Percentiles rank a stretch among this genome's conserved stretches.
Evolutionary conservation across 2,888 invertebrate species (phyloP).

Genomic region (Coecobrya sp.): DNA sequence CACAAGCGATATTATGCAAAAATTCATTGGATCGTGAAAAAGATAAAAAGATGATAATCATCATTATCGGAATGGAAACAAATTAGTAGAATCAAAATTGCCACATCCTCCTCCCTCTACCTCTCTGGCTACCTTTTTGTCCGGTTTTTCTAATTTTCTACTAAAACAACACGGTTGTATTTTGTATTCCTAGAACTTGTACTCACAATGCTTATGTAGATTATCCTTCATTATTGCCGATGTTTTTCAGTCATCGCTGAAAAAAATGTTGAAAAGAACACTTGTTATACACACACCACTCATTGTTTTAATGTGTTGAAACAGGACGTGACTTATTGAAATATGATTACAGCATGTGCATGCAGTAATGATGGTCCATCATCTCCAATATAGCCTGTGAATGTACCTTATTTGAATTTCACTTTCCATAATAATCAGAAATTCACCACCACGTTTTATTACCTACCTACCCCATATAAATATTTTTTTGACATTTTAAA

Average conservation of each 20-base stretch:
- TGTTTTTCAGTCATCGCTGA: background rate
- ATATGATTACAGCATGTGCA: conserved; percentile 33
- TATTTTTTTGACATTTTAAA: background rate
- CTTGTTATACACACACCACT: conserved; percentile 40
- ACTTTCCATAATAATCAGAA: conserved; percentile 13
- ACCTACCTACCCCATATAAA: background rate
- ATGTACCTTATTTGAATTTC: conserved; percentile 9
- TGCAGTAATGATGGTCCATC: conserved; percentile 10
- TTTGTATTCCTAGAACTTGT: background rate
- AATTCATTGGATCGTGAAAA: conserved; percentile 60
- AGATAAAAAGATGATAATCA: conserved; percentile 37
- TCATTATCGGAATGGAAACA: conserved; percentile 19
- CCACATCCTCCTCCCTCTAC: conserved; percentile 20
- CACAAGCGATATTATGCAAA: conserved; percentile 51
- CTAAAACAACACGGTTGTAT: background rate
- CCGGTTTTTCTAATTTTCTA: background rate
- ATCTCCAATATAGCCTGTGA: background rate
- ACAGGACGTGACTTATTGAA: conserved; percentile 68
- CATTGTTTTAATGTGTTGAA: conserved; percentile 47
- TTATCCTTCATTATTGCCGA: background rate
- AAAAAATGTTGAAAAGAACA: background rate
- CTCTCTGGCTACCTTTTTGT: background rate
- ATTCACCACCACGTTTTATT: conserved; percentile 35
- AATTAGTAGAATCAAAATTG: conserved; percentile 48
- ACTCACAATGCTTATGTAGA: background rate